Base-by-base conservation (phyloP, 2,113 vertebrate genomes). In the Actinemys pallida region DNA sequence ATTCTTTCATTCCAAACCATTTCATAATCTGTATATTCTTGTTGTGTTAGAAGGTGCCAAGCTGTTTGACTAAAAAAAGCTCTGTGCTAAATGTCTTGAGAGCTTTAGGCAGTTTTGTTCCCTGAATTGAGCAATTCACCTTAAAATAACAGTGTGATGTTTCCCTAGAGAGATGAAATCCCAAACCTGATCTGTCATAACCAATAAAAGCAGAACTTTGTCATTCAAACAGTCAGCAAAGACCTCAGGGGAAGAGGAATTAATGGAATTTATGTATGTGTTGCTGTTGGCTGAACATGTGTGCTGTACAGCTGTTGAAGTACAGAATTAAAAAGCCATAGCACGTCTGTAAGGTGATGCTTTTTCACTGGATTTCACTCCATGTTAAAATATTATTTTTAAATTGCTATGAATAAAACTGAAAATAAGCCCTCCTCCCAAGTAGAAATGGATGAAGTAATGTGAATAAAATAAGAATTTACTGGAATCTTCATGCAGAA, bases 141-240 rank as follows among this genome's bases (percentile, higher is more conserved):
- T 95, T 95, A 97, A 97, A 96, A 96, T 87, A 96, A 92, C 75
- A 92, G 27, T 39, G 49, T 78, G n/a, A 65, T 19, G 5, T 96
- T 96, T 96, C 93, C 90, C 76, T 22, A 69, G 92, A 96, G 91
- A 97, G 88, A 92, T 7, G 78, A 95, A 97, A 97, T 93, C 35
- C 88, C 92, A 94, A 96, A n/a, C 17, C 69, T 93, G 59, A 87
- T 88, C 84, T 97, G 84, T 96, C 96, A 96, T 94, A 97, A 97
- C 87, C 92, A 96, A 97, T 97, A 97, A 97, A 96, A 95, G 52
- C 49, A 95, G 88, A 97, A 96, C 78, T 96, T 93, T 83, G 85
- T 97, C 93, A 96, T 92, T 97, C 93, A 97, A 95, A 89, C 9
- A 95, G 80, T 92, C 84, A 96, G 80, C 52, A 88, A 96, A 95